Evolutionary conservation across 2,113 vertebrate species (phyloP).

Genomic region (Accipiter cooperii): DNA sequence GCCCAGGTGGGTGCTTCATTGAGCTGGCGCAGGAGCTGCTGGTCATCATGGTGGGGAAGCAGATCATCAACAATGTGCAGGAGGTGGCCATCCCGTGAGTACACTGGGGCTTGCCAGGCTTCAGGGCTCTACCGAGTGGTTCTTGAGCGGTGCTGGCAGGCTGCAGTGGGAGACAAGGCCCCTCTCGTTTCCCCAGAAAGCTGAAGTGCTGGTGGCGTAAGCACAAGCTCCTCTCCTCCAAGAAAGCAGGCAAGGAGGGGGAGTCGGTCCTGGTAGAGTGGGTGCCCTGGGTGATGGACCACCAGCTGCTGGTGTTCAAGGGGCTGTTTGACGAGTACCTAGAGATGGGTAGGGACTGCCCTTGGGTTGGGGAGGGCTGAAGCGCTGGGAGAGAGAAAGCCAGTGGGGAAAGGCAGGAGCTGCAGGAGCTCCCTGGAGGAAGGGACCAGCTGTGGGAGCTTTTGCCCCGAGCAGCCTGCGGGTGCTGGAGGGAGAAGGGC

Average conservation of each 20-base stretch:
- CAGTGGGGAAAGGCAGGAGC: background rate
- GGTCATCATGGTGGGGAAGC: constrained; percentile 78
- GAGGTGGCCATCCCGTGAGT: constrained; percentile 73
- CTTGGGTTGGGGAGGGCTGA: background rate
- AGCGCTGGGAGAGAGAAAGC: background rate
- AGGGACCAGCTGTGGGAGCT: background rate
- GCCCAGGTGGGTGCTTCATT: constrained; percentile 65
- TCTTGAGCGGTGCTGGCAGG: rapidly evolving
- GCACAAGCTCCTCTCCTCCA: background rate
- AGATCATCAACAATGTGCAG: constrained; percentile 75
- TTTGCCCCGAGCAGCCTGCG: rapidly evolving
- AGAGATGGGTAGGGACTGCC: constrained; percentile 69
- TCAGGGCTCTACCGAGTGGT: rapidly evolving
- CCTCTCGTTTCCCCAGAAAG: constrained; percentile 51
- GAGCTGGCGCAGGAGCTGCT: constrained; percentile 79
- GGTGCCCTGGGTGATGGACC: constrained; percentile 66
- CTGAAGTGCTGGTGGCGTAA: constrained; percentile 70
- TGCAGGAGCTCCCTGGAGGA: background rate
- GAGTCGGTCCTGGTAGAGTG: background rate
- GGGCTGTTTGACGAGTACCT: constrained; percentile 75
- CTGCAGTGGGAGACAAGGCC: rapidly evolving
- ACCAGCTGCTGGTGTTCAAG: constrained; percentile 68
- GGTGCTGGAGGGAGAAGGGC: background rate
- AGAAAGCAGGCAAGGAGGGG: background rate
- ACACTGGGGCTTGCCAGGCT: rapidly evolving